Conservation (phyloP, 2,888 invertebrate genomes). For the Drosophila affinis region DNA sequence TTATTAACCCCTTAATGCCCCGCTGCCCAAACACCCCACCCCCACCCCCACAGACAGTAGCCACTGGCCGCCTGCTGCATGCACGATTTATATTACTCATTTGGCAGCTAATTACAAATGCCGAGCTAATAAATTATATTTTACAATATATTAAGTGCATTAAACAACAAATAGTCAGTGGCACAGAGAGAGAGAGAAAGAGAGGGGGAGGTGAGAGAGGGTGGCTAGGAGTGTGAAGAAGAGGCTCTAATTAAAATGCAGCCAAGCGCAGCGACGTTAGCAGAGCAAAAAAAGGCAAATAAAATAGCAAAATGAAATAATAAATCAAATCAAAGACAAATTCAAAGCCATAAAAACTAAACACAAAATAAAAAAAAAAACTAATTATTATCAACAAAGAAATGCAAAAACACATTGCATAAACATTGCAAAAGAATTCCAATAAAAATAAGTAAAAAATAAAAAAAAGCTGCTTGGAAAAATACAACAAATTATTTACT, state of each 20-base stretch:
- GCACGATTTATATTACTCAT: conserved; percentile 31
- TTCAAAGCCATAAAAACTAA: conserved; percentile 12
- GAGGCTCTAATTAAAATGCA: conserved; percentile 65
- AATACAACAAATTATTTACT: not conserved
- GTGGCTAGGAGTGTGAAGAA: not conserved
- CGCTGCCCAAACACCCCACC: not conserved
- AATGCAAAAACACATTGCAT: not conserved
- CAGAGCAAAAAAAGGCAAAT: conserved; percentile 1
- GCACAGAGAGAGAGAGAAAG: not conserved
- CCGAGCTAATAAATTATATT: conserved; percentile 30
- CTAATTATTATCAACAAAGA: conserved; percentile 9
- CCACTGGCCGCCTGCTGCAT: conserved; percentile 8
- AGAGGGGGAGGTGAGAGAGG: too few species aligned
- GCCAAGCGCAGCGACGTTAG: conserved; percentile 40
- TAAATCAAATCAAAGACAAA: conserved; percentile 11
- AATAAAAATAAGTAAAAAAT: conserved; percentile 5
- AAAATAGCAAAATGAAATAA: conserved; percentile 28
- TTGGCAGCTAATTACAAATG: conserved; percentile 41
- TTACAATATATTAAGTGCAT: conserved; percentile 25
- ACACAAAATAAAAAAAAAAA: conserved; percentile 8
- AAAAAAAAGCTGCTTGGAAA: not conserved
- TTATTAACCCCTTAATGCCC: conserved; percentile 8
- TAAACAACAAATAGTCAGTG: conserved; percentile 13
- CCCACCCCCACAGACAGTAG: too few species aligned
- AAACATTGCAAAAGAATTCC: not conserved